Conservation (phyloP, 2,888 invertebrate species). For the Petrophora chlorosata region DNA sequence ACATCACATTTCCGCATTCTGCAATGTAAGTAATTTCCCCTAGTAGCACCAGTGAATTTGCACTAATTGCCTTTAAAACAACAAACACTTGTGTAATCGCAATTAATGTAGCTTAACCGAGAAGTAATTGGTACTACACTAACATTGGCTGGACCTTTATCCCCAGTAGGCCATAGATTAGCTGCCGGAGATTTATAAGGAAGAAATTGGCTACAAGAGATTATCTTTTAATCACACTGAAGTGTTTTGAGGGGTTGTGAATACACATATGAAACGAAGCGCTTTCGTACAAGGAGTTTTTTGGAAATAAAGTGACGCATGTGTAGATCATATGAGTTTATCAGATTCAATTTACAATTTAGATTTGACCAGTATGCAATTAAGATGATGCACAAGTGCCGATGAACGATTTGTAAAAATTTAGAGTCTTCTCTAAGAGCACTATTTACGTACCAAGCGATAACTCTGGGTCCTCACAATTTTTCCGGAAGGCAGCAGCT, state of each 20-base stretch:
- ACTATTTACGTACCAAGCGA: too few species aligned
- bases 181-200: constrained; percentile 61
- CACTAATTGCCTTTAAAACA: constrained; percentile 48
- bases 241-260: neutral
- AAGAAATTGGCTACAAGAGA: constrained; percentile 38
- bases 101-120: constrained; percentile 54
- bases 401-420: too few species aligned
- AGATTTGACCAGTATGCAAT: too few species aligned
- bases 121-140: constrained; percentile 47
- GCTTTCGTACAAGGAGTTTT: too few species aligned
- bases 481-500: too few species aligned
- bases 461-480: too few species aligned
- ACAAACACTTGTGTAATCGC: constrained; percentile 49
- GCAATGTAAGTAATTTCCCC: neutral
- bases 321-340: too few species aligned
- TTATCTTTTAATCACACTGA: neutral
- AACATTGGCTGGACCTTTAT: constrained; percentile 30
- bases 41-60: constrained; percentile 18
- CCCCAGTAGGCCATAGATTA: constrained; percentile 56
- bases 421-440: too few species aligned
- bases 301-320: too few species aligned
- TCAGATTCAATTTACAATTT: too few species aligned
- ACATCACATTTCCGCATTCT: constrained; percentile 3
- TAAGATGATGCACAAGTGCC: too few species aligned
- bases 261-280: too few species aligned